These are phyloP conservation scores for Hassar affinis DNA, from an alignment of 2,113 vertebrate species.

Conservation along the genomic window DNA sequence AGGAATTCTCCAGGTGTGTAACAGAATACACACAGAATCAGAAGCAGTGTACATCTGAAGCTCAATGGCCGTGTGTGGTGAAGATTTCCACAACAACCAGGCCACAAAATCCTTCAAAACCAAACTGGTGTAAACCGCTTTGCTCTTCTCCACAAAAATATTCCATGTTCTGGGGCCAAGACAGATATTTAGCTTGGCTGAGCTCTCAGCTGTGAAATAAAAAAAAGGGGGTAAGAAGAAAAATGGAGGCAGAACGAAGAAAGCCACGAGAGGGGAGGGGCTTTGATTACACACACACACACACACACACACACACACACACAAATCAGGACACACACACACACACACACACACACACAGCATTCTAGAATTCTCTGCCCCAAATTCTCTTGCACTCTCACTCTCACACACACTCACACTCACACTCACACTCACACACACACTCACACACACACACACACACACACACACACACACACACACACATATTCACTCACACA, in stretches of 20 bases:
- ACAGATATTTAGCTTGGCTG: conserved; percentile 66
- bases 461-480: not conserved
- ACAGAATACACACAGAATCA: not conserved
- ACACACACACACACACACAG: not conserved
- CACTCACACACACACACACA: not conserved
- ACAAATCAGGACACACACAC: conserved; percentile 26
- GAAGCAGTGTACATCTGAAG: not conserved
- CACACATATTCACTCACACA: too few species aligned
- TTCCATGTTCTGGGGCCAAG: conserved; percentile 56
- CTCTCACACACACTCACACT: not conserved
- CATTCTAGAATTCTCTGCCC: not conserved
- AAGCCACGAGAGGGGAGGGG: conserved; percentile 33
- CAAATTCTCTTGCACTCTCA: not conserved
- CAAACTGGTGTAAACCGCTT: conserved; percentile 55
- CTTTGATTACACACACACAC: conserved; percentile 28
- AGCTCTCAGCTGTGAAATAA: conserved; percentile 44
- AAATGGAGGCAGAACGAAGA: conserved; percentile 42
- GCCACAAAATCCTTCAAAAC: conserved; percentile 59
- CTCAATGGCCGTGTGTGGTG: not conserved
- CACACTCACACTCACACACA: too few species aligned
- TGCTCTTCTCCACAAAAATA: conserved; percentile 54
- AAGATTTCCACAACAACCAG: not conserved
- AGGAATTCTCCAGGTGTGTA: not conserved
- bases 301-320: too few species aligned
- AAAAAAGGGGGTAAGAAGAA: conserved; percentile 37